A percentile compares a stretch with the other conserved stretches of the same genome.
Conservation (phyloP, 2,888 invertebrate genomes). For the Clitarchus hookeri region DNA sequence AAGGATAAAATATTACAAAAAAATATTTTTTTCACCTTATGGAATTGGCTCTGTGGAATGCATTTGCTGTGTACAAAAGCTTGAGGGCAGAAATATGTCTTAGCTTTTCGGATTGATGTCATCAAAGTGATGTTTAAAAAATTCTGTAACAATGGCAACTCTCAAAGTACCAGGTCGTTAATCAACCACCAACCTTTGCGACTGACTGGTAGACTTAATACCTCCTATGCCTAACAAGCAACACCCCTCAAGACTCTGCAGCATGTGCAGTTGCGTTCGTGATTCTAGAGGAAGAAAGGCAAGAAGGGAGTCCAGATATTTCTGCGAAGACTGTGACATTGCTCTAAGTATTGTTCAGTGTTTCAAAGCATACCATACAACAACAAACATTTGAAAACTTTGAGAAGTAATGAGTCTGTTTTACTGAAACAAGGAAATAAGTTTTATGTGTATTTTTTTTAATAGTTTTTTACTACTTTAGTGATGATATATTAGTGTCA, state of each 20-base stretch:
- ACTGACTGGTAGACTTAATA: conserved; percentile 3
- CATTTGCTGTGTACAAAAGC: conserved; percentile 18
- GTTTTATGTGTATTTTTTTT: too few relatives aligned
- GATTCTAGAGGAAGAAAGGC: neutral
- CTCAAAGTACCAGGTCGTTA: conserved; percentile 16
- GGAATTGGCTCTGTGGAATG: conserved; percentile 18
- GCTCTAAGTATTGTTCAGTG: neutral
- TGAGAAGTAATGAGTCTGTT: too few relatives aligned
- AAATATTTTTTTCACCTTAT: conserved; percentile 24
- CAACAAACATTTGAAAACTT: conserved; percentile 17
- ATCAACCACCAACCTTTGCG: conserved; percentile 22
- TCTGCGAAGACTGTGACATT: conserved; percentile 12
- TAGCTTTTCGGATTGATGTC: neutral
- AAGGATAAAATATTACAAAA: conserved; percentile 39
- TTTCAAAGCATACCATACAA: conserved; percentile 2
- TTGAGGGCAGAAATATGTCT: neutral
- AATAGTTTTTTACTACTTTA: too few relatives aligned
- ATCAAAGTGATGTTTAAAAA: neutral
- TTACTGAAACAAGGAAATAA: too few relatives aligned
- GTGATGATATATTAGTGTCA: too few relatives aligned
- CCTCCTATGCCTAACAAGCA: neutral
- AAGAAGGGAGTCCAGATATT: neutral
- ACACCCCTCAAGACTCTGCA: neutral
- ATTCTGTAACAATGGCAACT: neutral
- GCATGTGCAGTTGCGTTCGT: conserved; percentile 16